Evolutionary conservation across 2,888 invertebrate species (phyloP).

Genomic region (Caenorhabditis zanzibari): DNA sequence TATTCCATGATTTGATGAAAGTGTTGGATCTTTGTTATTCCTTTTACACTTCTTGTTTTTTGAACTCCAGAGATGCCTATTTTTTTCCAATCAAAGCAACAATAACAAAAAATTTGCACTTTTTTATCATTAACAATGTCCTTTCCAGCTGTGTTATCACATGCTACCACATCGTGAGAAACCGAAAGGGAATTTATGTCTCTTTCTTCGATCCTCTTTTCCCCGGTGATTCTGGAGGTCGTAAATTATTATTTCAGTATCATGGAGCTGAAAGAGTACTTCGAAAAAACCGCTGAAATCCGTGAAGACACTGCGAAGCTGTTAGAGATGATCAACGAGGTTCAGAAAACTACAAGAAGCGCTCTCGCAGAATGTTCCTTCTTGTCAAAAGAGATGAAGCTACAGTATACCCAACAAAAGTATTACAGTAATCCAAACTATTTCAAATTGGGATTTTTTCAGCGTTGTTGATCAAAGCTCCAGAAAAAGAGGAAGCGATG

Average conservation of each 20-base stretch:
- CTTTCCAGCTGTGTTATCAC: conserved; percentile 20
- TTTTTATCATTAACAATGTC: neutral
- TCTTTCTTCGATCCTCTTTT: neutral
- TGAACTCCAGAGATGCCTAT: no score
- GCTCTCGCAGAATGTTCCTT: neutral
- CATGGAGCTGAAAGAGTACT: neutral
- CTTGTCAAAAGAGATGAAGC: neutral
- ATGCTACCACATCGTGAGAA: conserved; percentile 12
- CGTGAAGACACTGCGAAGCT: conserved; percentile 6
- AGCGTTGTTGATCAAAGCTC: no score
- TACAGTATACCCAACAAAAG: neutral
- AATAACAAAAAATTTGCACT: neutral
- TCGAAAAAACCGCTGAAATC: neutral
- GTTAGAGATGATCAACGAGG: conserved; percentile 1
- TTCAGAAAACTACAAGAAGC: neutral
- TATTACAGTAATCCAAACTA: no score
- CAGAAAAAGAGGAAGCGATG: no score
- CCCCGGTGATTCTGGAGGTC: no score
- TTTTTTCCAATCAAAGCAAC: neutral
- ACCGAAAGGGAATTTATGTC: neutral
- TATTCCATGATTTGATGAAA: no score
- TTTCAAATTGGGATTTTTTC: no score
- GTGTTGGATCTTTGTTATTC: no score
- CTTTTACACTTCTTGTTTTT: no score
- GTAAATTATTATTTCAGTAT: neutral